phyloP scores from a whole-genome alignment of 2,797 vertebrate species.

The Manis javanica region DNA sequence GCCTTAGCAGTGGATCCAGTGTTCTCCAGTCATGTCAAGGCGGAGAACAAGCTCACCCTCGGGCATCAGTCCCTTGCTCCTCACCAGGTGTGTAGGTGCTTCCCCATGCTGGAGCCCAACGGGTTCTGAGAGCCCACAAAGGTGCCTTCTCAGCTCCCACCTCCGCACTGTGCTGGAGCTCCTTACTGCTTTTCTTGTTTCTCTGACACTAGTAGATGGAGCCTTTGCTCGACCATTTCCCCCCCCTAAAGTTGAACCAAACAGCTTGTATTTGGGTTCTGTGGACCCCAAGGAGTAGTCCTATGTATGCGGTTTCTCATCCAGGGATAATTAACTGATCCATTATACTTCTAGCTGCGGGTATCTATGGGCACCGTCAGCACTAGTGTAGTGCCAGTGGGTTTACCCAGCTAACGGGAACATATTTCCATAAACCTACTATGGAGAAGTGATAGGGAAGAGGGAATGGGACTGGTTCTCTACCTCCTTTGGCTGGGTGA shows the following conservation, averaged over 20 bases:
- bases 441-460: background rate
- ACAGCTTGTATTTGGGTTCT: background rate
- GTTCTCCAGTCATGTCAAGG: background rate
- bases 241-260: background rate
- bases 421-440: background rate
- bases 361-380: background rate
- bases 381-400: background rate
- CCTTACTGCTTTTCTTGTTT: background rate
- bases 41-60: background rate
- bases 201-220: background rate
- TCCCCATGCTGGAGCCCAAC: background rate
- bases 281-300: background rate
- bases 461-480: background rate
- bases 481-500: background rate
- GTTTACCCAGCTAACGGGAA: background rate
- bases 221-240: background rate
- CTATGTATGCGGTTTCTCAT: background rate
- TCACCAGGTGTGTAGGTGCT: background rate
- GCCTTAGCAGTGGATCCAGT: rapidly evolving
- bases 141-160: background rate
- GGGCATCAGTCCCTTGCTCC: background rate
- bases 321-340: background rate
- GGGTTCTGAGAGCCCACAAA: background rate
- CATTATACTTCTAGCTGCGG: background rate
- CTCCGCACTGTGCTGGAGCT: background rate